These are phyloP conservation scores for Enoplosus armatus DNA, from an alignment of 2,797 vertebrate genomes.

Conservation along the genomic window DNA sequence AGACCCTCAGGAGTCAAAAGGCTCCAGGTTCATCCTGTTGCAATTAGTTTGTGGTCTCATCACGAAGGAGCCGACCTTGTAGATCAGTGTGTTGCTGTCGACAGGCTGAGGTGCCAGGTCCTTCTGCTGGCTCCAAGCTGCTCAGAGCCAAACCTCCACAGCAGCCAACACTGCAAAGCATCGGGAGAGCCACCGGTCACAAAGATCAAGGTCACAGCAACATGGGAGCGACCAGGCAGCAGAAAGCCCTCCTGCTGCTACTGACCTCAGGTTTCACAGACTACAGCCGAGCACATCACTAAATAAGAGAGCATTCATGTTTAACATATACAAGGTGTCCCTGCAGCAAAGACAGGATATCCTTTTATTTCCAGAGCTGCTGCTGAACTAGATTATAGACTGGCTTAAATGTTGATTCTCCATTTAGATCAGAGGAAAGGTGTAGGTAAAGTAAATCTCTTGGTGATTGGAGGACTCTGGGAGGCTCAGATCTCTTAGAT, in stretches of 20 bases:
- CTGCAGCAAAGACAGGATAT: background rate
- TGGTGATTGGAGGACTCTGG: no score
- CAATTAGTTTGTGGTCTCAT: no score
- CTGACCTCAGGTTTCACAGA: background rate
- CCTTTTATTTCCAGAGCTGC: no score
- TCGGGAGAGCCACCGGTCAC: background rate
- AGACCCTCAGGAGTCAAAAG: no score
- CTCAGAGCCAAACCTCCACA: slow-evolving; percentile 1
- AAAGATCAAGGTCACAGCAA: background rate
- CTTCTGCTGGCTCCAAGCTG: background rate
- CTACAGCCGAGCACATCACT: no score
- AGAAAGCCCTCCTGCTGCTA: background rate
- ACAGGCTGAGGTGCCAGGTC: slow-evolving; percentile 4
- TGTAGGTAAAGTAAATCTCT: no score
- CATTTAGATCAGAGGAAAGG: no score
- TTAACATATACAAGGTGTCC: slow-evolving; percentile 7
- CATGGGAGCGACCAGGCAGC: background rate
- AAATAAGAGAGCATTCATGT: slow-evolving; percentile 12
- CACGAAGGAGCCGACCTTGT: background rate
- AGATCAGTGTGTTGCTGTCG: slow-evolving; percentile 1
- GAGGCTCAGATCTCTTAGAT: no score
- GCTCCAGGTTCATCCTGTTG: no score
- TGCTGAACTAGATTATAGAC: no score
- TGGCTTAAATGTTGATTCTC: no score
- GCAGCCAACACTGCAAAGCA: background rate